These are phyloP conservation scores for Hozukius guyotensis DNA, from an alignment of 2,797 vertebrate genomes.

Conservation along the genomic window DNA sequence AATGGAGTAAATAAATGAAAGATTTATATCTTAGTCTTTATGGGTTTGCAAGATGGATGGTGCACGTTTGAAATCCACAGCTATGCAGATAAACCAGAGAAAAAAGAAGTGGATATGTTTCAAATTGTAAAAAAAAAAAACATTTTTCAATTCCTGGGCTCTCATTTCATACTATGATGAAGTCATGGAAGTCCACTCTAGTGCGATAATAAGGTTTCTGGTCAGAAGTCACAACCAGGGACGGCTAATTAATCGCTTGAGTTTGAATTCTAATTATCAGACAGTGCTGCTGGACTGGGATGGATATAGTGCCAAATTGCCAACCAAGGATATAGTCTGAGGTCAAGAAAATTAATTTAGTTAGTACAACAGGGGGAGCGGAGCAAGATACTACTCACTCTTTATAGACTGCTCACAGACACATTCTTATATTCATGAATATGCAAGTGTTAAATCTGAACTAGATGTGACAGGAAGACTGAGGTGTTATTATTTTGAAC, in stretches of 20 bases:
- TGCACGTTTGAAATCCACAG: conserved; percentile 2
- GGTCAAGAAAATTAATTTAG: conserved; percentile 80
- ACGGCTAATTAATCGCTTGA: conserved; percentile 76
- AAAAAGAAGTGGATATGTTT: neutral
- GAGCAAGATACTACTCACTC: conserved; percentile 50
- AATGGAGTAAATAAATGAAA: conserved; percentile 23
- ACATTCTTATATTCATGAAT: conserved; percentile 29
- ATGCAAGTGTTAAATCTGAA: conserved; percentile 9
- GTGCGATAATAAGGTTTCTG: conserved; percentile 61
- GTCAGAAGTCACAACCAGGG: conserved; percentile 71
- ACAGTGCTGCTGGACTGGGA: conserved; percentile 69
- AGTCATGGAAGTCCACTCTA: conserved; percentile 55
- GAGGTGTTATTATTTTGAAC: conserved; percentile 7
- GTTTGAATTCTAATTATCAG: conserved; percentile 82
- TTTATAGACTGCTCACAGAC: conserved; percentile 19
- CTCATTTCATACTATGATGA: conserved; percentile 41
- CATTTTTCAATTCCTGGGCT: neutral
- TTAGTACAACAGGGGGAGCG: conserved; percentile 31
- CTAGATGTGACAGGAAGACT: conserved; percentile 31
- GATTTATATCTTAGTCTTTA: conserved; percentile 7
- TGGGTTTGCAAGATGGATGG: neutral
- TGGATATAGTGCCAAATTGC: conserved; percentile 78
- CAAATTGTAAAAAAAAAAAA: neutral
- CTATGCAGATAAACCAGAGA: neutral
- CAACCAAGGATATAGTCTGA: conserved; percentile 71